A percentile compares a stretch with the other conserved stretches of the same genome.
phyloP scores from a whole-genome alignment of 2,113 vertebrate species.

The Antennarius striatus region DNA sequence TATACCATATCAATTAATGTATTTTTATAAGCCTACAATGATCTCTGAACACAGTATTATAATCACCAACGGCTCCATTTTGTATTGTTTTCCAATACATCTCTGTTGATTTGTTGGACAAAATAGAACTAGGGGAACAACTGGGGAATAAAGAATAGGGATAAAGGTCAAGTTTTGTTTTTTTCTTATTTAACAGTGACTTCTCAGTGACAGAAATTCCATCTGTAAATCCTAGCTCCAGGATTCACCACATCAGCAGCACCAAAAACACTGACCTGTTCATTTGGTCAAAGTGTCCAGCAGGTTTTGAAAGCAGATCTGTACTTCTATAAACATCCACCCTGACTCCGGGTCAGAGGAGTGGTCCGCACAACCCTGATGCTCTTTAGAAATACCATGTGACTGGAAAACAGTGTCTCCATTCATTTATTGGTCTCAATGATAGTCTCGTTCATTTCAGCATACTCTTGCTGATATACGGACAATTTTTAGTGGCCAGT shows the following conservation, averaged over 20 bases:
- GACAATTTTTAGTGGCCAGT: too few relatives aligned
- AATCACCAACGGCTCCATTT: too few relatives aligned
- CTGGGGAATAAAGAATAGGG: constrained; percentile 1
- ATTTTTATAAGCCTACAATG: too few relatives aligned
- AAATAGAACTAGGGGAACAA: too few relatives aligned
- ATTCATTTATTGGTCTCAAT: too few relatives aligned
- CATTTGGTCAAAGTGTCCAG: constrained; percentile 30
- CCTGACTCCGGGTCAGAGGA: constrained; percentile 26
- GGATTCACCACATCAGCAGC: constrained; percentile 11
- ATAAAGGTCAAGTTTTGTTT: constrained; percentile 24
- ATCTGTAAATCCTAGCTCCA: constrained; percentile 17
- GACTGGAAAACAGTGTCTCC: constrained; percentile 23
- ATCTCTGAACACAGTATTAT: too few relatives aligned
- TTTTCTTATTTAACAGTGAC: background rate
- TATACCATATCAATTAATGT: too few relatives aligned
- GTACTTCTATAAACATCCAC: constrained; percentile 46
- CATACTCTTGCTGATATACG: too few relatives aligned
- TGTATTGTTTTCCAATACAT: too few relatives aligned
- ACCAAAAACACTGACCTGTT: constrained; percentile 53
- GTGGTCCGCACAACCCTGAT: background rate
- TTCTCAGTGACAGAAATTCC: constrained; percentile 23
- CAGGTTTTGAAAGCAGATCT: constrained; percentile 54
- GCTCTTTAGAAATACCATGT: constrained; percentile 20
- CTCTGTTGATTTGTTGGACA: too few relatives aligned
- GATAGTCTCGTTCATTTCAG: too few relatives aligned